Conservation (phyloP, 2,888 invertebrate genomes). For the Apoderus coryli region DNA sequence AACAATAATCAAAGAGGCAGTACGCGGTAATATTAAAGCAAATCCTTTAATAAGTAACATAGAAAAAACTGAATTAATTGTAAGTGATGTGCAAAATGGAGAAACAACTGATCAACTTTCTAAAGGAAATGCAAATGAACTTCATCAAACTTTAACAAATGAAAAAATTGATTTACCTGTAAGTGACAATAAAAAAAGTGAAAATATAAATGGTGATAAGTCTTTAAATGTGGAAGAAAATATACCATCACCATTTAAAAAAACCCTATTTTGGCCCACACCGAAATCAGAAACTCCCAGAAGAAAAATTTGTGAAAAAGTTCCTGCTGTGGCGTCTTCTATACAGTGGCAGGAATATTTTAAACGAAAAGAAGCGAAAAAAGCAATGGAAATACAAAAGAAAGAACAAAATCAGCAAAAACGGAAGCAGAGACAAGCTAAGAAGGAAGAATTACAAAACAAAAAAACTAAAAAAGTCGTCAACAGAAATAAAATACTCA, state of each 20-base stretch:
- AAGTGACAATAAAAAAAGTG: too few species aligned
- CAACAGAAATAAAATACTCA: slow-evolving; percentile 1
- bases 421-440: slow-evolving; percentile 6
- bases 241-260: slow-evolving; percentile 12
- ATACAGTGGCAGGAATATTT: slow-evolving; percentile 11
- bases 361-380: slow-evolving; percentile 8
- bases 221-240: slow-evolving; percentile 7
- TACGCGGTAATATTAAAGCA: too few species aligned
- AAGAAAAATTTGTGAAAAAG: slow-evolving; percentile 6
- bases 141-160: too few species aligned
- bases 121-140: too few species aligned
- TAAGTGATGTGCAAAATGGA: too few species aligned
- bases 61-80: too few species aligned
- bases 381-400: slow-evolving; percentile 3
- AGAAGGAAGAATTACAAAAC: slow-evolving; percentile 8
- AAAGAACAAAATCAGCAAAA: slow-evolving; percentile 7
- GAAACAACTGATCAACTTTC: too few species aligned
- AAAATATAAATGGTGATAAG: slow-evolving; percentile 7
- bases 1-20: too few species aligned
- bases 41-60: too few species aligned
- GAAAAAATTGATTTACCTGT: too few species aligned
- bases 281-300: slow-evolving; percentile 8
- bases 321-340: slow-evolving; percentile 10
- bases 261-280: slow-evolving; percentile 10
- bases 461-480: slow-evolving; percentile 8